Conservation (phyloP, 2,797 vertebrate genomes). For the Acanthurus leucopareius region DNA sequence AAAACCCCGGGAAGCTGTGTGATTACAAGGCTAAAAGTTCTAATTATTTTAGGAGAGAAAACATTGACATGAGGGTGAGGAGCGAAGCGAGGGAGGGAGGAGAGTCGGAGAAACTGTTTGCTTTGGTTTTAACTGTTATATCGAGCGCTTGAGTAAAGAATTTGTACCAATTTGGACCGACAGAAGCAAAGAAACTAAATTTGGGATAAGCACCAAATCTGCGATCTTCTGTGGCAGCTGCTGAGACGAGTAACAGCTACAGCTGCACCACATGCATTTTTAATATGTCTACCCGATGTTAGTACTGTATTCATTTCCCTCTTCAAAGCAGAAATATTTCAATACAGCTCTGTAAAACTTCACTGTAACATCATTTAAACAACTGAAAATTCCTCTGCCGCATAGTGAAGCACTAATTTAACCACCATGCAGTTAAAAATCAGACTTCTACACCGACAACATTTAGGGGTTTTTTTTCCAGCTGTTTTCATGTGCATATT, state of each 20-base stretch:
- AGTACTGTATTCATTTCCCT: background rate
- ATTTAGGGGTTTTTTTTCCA: background rate
- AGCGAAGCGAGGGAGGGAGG: background rate
- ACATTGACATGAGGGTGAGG: conserved; percentile 31
- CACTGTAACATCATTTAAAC: background rate
- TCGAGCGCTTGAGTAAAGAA: conserved; percentile 1
- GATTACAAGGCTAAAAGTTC: conserved; percentile 3
- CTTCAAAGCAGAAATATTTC: background rate
- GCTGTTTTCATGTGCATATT: background rate
- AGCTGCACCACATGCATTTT: background rate
- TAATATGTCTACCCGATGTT: background rate
- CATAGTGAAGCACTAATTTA: background rate
- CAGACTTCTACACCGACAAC: background rate
- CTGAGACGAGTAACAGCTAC: background rate
- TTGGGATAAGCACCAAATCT: conserved; percentile 14
- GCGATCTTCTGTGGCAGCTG: background rate
- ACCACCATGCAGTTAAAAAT: background rate
- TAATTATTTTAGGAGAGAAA: conserved; percentile 44
- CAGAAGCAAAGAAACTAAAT: conserved; percentile 7
- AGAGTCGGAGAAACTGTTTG: conserved; percentile 16
- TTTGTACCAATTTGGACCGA: conserved; percentile 2
- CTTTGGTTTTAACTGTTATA: conserved; percentile 17
- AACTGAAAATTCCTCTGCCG: background rate
- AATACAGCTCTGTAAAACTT: background rate
- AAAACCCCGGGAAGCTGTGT: background rate